Evolutionary conservation across 2,113 vertebrate genomes (phyloP).

Genomic region (Aptenodytes patagonicus): DNA sequence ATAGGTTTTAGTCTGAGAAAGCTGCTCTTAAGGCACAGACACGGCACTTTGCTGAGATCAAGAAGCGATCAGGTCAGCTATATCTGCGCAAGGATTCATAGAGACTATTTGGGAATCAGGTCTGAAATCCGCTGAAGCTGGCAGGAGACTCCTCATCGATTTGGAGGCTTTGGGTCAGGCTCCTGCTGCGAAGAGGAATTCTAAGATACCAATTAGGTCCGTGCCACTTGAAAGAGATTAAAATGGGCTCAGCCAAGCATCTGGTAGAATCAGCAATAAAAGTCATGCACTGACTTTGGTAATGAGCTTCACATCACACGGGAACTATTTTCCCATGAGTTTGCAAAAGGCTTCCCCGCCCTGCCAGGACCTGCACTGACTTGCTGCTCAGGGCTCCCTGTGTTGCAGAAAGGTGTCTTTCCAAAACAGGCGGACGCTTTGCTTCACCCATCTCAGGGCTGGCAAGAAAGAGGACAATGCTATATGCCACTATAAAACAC

Average conservation of each 20-base stretch:
- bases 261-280: conserved; percentile 69
- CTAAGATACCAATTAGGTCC: conserved; percentile 52
- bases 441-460: not conserved
- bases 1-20: not conserved
- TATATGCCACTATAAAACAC: not conserved
- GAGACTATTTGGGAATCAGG: not conserved
- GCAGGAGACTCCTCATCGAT: not conserved
- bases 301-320: conserved; percentile 69
- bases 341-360: conserved; percentile 66
- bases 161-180: not conserved
- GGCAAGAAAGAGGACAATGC: not conserved
- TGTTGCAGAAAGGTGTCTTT: conserved; percentile 52
- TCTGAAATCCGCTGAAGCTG: not conserved
- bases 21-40: not conserved
- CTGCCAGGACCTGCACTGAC: conserved; percentile 50
- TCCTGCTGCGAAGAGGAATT: conserved; percentile 17
- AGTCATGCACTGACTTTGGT: conserved; percentile 52
- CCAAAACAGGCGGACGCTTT: not conserved
- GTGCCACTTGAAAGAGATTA: conserved; percentile 67
- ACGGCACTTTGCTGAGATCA: rapidly evolving
- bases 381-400: conserved; percentile 47
- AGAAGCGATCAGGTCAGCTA: not conserved
- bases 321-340: conserved; percentile 68
- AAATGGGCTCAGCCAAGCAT: conserved; percentile 62
- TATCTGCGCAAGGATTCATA: rapidly evolving